These are phyloP conservation scores for Perognathus longimembris DNA, from an alignment of 2,113 vertebrate genomes.

Conservation along the genomic window DNA sequence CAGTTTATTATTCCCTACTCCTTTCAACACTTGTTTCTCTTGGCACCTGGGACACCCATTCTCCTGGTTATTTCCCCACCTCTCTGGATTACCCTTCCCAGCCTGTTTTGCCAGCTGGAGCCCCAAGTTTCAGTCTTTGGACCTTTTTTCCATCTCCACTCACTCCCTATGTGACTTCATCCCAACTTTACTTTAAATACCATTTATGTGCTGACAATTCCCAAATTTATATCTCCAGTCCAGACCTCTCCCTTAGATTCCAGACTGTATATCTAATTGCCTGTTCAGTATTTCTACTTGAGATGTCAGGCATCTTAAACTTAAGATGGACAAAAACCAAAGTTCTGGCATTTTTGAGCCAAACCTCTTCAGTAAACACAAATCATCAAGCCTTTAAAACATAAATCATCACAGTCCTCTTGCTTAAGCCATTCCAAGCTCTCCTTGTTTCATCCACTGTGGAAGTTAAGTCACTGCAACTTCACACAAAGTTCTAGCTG, in stretches of 20 bases:
- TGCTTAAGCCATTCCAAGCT: background rate
- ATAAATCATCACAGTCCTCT: constrained; percentile 47
- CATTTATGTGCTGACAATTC: constrained; percentile 42
- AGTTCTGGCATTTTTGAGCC: constrained; percentile 16
- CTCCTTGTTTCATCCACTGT: background rate
- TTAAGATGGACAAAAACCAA: constrained; percentile 37
- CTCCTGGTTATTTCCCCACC: background rate
- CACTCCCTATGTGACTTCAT: constrained; percentile 37
- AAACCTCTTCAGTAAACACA: constrained; percentile 31
- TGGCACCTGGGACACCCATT: background rate
- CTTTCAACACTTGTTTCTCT: constrained; percentile 11
- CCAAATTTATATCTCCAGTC: constrained; percentile 58
- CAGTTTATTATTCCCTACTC: background rate
- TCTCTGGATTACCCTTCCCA: background rate
- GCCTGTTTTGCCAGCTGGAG: background rate
- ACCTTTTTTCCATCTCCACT: background rate
- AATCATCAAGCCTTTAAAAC: constrained; percentile 49
- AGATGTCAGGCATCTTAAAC: constrained; percentile 38
- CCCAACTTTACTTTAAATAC: constrained; percentile 52
- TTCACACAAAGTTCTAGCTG: background rate
- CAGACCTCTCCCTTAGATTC: constrained; percentile 57
- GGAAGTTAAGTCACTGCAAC: background rate
- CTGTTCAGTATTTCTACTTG: constrained; percentile 29
- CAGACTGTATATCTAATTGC: background rate
- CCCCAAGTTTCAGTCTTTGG: constrained; percentile 6